phyloP scores from a whole-genome alignment of 2,797 vertebrate genomes.

The Chaetophractus vellerosus region DNA sequence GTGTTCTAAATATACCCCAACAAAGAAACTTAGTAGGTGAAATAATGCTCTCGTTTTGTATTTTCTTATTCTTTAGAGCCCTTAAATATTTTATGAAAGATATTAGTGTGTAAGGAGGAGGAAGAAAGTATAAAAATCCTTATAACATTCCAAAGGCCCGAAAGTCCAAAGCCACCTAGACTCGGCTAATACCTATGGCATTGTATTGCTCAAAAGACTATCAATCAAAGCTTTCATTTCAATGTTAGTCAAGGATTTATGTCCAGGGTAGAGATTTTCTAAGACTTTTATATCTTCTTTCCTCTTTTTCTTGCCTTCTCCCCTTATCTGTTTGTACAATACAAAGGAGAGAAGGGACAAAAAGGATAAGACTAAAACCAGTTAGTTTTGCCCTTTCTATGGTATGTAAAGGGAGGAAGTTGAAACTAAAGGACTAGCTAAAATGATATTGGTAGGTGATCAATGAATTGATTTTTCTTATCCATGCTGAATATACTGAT shows the following conservation, averaged over 20 bases:
- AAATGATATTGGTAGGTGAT: not conserved
- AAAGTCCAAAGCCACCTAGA: not conserved
- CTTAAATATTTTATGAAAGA: not conserved
- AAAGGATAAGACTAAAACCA: not conserved
- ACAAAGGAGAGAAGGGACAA: not conserved
- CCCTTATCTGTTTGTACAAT: not conserved
- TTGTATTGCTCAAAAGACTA: not conserved
- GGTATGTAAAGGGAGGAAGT: not conserved
- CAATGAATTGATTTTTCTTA: not conserved
- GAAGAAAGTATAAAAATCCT: not conserved
- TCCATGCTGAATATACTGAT: not conserved
- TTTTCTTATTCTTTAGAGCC: conserved; percentile 24
- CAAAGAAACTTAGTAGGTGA: not conserved
- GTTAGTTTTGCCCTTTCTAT: not conserved
- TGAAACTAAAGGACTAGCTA: not conserved
- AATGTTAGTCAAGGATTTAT: not conserved
- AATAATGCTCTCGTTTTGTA: not conserved
- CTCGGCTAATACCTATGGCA: not conserved
- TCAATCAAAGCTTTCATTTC: not conserved
- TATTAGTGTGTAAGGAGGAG: not conserved
- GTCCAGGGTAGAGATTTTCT: not conserved
- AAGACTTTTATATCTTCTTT: not conserved
- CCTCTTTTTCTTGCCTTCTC: not conserved
- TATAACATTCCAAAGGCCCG: not conserved
- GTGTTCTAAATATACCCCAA: not conserved